Conservation (phyloP, 1,140 invertebrate genomes). For the Reticulitermes speratus region DNA sequence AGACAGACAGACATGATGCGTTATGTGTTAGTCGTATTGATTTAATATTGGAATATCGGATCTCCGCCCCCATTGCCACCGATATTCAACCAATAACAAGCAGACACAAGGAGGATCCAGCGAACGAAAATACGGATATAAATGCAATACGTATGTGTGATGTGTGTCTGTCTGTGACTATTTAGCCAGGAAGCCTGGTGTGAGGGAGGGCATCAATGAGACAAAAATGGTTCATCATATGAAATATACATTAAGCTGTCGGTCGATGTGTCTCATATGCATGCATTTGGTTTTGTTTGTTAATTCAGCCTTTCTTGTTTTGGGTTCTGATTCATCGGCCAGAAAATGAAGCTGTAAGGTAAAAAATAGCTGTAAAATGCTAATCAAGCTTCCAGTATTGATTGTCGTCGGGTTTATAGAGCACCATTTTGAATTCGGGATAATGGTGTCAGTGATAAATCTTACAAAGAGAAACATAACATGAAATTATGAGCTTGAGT, state of each 20-base stretch:
- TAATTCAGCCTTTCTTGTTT: conserved; percentile 6
- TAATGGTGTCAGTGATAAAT: conserved; percentile 2
- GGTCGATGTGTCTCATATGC: not conserved
- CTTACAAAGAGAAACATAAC: not conserved
- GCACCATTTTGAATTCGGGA: not conserved
- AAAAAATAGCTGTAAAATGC: conserved; percentile 6
- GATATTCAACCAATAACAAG: not conserved
- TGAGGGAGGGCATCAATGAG: not conserved
- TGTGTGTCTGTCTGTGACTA: not conserved
- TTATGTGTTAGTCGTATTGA: conserved; percentile 13
- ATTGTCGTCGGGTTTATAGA: not conserved
- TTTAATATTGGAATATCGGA: conserved; percentile 8
- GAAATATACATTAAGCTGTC: conserved; percentile 16
- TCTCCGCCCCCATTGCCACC: not conserved
- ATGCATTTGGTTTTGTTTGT: not conserved
- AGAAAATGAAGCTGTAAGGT: conserved; percentile 1
- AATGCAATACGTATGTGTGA: not conserved
- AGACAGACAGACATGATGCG: conserved; percentile 4
- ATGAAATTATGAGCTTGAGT: not conserved
- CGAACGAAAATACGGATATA: conserved; percentile 9
- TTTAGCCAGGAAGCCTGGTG: not conserved
- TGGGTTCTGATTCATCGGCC: not conserved
- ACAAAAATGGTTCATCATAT: conserved; percentile 13
- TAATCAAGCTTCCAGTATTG: not conserved
- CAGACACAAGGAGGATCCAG: not conserved